A percentile compares a stretch with the other conserved stretches of the same genome.
These are phyloP conservation scores for Tinea semifulvella DNA, from an alignment of 2,888 invertebrate species.

Conservation along the genomic window DNA sequence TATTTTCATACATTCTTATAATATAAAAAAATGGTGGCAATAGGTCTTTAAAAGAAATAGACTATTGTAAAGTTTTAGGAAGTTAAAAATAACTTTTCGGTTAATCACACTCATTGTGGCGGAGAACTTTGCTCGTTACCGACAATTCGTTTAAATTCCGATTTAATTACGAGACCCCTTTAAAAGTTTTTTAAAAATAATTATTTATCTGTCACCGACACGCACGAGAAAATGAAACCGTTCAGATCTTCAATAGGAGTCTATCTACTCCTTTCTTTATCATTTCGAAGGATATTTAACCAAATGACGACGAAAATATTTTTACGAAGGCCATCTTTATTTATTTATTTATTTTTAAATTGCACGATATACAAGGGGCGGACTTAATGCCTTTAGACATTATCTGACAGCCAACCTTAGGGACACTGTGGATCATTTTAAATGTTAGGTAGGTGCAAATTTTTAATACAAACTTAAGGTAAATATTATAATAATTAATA, in stretches of 20 bases:
- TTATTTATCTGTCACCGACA: slow-evolving; percentile 51
- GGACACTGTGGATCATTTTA: too few species aligned
- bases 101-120: slow-evolving; percentile 60
- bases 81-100: slow-evolving; percentile 43
- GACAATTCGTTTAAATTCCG: slow-evolving; percentile 49
- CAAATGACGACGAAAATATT: background rate
- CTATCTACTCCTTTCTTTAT: background rate
- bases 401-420: too few species aligned
- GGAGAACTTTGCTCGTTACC: slow-evolving; percentile 59
- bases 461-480: too few species aligned
- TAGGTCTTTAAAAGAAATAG: too few species aligned
- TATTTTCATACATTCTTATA: too few species aligned
- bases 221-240: slow-evolving; percentile 22
- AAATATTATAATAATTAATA: too few species aligned
- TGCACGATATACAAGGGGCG: too few species aligned
- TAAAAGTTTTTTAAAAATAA: slow-evolving; percentile 43
- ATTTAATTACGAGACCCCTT: slow-evolving; percentile 55
- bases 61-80: slow-evolving; percentile 19
- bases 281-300: background rate
- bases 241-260: background rate
- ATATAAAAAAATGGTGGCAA: too few species aligned
- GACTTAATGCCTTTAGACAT: too few species aligned
- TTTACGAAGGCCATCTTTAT: too few species aligned
- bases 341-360: too few species aligned
- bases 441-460: too few species aligned